Percentiles rank a stretch among this genome's conserved stretches.
Conservation (phyloP, 1,140 invertebrate species). For the Nautilus pompilius region DNA sequence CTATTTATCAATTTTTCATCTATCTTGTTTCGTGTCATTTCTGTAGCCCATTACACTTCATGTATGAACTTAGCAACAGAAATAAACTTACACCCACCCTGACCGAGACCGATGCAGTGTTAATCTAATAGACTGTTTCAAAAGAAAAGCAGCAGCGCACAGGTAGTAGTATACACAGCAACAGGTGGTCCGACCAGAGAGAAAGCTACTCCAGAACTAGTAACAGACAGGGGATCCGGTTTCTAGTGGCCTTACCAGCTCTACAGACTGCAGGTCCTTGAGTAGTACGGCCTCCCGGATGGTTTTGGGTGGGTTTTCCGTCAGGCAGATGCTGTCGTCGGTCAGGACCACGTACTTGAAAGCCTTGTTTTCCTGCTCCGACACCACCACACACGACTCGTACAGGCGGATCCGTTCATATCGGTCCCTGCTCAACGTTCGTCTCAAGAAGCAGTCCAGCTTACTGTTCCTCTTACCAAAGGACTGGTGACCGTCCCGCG, state of each 20-base stretch:
- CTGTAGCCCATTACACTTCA: too few relatives aligned
- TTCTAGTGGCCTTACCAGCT: conserved; percentile 52
- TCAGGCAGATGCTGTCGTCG: conserved; percentile 51
- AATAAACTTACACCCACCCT: too few relatives aligned
- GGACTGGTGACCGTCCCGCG: conserved; percentile 12
- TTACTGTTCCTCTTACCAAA: conserved; percentile 46
- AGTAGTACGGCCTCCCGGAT: conserved; percentile 29
- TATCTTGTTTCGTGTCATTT: too few relatives aligned
- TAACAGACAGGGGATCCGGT: too few relatives aligned
- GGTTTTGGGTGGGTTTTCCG: conserved; percentile 51
- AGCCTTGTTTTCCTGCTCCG: conserved; percentile 49
- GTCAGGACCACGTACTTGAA: conserved; percentile 50
- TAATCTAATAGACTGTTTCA: too few relatives aligned
- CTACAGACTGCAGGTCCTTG: conserved; percentile 47
- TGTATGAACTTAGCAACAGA: too few relatives aligned
- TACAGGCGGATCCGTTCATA: conserved; percentile 52
- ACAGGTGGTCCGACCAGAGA: too few relatives aligned
- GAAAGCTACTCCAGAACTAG: too few relatives aligned
- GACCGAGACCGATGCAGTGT: too few relatives aligned
- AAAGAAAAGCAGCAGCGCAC: too few relatives aligned
- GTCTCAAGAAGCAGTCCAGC: conserved; percentile 50
- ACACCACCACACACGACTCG: conserved; percentile 51
- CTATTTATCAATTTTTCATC: too few relatives aligned
- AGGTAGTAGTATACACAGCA: too few relatives aligned
- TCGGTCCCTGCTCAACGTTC: conserved; percentile 38